Conservation (phyloP, 2,888 invertebrate species). For the Dinocampus coccinellae region DNA sequence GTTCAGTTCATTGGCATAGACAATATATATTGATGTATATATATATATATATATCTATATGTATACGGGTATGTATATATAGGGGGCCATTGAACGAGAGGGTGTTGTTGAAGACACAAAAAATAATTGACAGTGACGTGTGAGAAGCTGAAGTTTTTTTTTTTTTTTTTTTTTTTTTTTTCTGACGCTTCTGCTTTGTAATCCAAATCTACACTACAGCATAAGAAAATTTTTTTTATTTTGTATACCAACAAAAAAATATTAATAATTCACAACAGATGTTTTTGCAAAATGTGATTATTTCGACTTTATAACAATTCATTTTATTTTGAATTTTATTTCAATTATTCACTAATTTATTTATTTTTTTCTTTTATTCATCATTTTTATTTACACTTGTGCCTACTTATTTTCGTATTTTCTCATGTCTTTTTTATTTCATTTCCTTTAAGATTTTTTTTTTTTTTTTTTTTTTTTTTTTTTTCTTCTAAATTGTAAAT, state of each 20-base stretch:
- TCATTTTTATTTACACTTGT: background rate
- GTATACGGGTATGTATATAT: background rate
- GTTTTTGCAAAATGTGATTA: background rate
- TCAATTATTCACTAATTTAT: background rate
- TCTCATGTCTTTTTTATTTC: too few relatives aligned
- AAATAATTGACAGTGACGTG: slow-evolving; percentile 32
- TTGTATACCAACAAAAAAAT: background rate
- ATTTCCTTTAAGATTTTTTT: too few relatives aligned
- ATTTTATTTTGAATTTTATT: background rate
- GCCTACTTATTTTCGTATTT: too few relatives aligned
- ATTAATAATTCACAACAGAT: background rate
- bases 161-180: slow-evolving; percentile 8
- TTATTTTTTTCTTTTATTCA: background rate
- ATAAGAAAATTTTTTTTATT: background rate
- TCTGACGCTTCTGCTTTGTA: background rate
- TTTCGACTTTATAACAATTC: background rate
- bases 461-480: background rate
- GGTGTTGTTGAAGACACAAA: slow-evolving; percentile 8
- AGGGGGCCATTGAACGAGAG: slow-evolving; percentile 24
- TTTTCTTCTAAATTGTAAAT: background rate
- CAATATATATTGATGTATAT: background rate
- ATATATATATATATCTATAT: background rate
- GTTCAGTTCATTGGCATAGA: background rate
- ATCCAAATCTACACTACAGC: background rate
- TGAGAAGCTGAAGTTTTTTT: slow-evolving; percentile 8